phyloP scores from a whole-genome alignment of 2,888 invertebrate genomes.

The Tetramorium bicarinatum region DNA sequence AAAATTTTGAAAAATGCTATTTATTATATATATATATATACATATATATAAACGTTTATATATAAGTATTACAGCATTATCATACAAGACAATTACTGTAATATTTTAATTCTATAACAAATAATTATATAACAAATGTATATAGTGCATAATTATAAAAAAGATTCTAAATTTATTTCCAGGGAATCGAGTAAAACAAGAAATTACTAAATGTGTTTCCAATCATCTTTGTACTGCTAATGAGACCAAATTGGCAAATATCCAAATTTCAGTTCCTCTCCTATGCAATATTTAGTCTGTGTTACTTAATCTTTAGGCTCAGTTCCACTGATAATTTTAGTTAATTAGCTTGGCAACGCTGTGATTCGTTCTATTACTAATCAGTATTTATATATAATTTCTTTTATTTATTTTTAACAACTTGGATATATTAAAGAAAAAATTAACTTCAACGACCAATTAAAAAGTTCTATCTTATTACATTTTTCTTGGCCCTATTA shows the following conservation, averaged over 20 bases:
- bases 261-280: conserved; percentile 63
- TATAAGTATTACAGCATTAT: background rate
- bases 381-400: conserved; percentile 1
- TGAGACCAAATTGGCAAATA: conserved; percentile 70
- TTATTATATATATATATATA: no score
- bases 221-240: conserved; percentile 55
- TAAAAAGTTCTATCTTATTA: background rate
- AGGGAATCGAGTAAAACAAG: background rate
- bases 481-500: background rate
- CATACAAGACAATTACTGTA: background rate
- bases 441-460: background rate
- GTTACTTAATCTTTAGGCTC: conserved; percentile 40
- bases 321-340: conserved; percentile 36
- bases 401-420: background rate
- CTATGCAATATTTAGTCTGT: conserved; percentile 52
- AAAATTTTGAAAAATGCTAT: background rate
- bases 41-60: background rate
- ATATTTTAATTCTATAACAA: background rate
- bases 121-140: background rate
- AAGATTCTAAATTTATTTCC: background rate
- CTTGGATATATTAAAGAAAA: background rate
- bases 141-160: background rate
- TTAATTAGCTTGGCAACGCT: conserved; percentile 19
- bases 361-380: background rate
- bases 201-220: background rate